A percentile compares a stretch with the other conserved stretches of the same genome.
Conservation (phyloP, 2,113 vertebrate genomes). For the Psammodynastes pulverulentus region DNA sequence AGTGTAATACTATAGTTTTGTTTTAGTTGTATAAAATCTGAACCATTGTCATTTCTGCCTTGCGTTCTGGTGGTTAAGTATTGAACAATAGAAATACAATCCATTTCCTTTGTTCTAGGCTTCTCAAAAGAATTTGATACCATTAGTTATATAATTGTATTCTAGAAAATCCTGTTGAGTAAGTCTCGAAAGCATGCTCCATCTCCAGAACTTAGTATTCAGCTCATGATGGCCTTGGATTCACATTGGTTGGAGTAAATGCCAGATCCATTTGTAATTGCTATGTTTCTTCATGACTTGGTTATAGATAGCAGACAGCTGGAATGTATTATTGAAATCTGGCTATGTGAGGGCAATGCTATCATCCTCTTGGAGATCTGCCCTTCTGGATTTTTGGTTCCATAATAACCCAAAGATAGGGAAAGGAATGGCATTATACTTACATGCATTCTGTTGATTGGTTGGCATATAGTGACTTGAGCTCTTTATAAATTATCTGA, state of each 20-base stretch:
- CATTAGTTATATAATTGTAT: neutral
- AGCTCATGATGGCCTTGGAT: neutral
- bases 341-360: neutral
- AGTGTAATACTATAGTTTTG: no score
- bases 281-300: neutral
- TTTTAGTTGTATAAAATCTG: neutral
- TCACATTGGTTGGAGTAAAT: neutral
- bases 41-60: conserved; percentile 21
- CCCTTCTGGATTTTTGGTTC: neutral
- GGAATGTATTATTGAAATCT: neutral
- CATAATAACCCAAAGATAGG: neutral
- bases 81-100: neutral
- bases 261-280: neutral
- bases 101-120: neutral
- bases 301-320: neutral
- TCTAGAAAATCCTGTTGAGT: neutral
- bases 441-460: neutral
- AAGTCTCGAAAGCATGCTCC: neutral
- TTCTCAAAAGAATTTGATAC: neutral
- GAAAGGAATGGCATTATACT: neutral
- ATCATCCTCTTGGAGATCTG: neutral
- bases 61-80: conserved; percentile 29
- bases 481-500: no score
- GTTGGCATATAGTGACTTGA: neutral
- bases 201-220: neutral